phyloP scores from a whole-genome alignment of 2,888 invertebrate species.

The Orthosia cruda region DNA sequence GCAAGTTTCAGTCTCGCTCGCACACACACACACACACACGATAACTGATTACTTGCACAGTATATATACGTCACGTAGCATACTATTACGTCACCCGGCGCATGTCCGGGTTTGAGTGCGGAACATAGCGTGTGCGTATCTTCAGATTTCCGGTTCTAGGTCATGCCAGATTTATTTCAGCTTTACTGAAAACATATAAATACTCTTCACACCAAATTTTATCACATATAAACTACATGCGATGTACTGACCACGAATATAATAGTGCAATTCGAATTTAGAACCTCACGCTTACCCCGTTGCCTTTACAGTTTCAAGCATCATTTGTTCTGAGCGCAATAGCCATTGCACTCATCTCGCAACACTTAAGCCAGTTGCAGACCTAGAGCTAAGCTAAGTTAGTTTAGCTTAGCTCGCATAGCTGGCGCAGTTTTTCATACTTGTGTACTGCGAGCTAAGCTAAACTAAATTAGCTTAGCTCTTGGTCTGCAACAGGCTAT shows the following conservation, averaged over 20 bases:
- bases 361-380: too few relatives aligned
- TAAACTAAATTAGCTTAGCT: too few relatives aligned
- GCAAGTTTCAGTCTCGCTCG: neutral
- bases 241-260: neutral
- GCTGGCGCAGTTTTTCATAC: too few relatives aligned
- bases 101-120: neutral
- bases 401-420: too few relatives aligned
- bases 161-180: neutral
- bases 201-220: neutral
- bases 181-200: too few relatives aligned
- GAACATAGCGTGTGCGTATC: neutral
- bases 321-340: neutral
- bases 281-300: neutral
- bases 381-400: too few relatives aligned
- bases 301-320: neutral
- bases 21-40: neutral
- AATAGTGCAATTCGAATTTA: neutral
- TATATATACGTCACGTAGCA: neutral
- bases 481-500: too few relatives aligned
- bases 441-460: too few relatives aligned
- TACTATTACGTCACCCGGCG: neutral
- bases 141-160: neutral
- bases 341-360: neutral
- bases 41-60: neutral
- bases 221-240: too few relatives aligned